Conservation (phyloP, 2,797 vertebrate genomes). For the Dryobates pubescens region DNA sequence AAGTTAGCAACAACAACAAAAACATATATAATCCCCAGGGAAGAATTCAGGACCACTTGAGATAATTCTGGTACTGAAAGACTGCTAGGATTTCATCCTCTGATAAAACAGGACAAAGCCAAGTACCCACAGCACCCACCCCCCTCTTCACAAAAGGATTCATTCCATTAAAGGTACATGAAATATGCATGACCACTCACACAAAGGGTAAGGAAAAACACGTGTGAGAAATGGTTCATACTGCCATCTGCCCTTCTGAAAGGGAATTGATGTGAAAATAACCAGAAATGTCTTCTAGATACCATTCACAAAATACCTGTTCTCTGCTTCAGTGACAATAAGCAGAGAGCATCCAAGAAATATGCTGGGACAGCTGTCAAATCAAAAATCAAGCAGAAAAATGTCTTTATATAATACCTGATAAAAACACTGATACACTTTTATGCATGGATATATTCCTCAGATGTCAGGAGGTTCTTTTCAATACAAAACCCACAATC, state of each 20-base stretch:
- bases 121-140: not conserved
- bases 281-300: not conserved
- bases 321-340: not conserved
- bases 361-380: not conserved
- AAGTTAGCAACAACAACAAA: not conserved
- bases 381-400: not conserved
- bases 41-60: not conserved
- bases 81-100: not conserved
- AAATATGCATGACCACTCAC: slow-evolving; percentile 2
- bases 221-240: not conserved
- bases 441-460: not conserved
- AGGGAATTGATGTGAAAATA: not conserved
- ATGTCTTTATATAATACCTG: not conserved
- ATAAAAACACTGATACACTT: not conserved
- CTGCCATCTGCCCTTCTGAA: not conserved
- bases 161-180: not conserved
- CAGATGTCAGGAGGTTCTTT: not conserved
- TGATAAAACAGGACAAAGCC: not conserved
- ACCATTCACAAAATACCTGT: not conserved
- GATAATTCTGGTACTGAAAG: not conserved
- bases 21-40: not conserved
- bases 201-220: not conserved
- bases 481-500: not conserved
- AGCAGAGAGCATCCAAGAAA: not conserved
- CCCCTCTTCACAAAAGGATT: not conserved